Evolutionary conservation across 2,888 invertebrate species (phyloP), one percentile per base, ranked within the genome.

Genomic region (Horisme vitalbata): DNA sequence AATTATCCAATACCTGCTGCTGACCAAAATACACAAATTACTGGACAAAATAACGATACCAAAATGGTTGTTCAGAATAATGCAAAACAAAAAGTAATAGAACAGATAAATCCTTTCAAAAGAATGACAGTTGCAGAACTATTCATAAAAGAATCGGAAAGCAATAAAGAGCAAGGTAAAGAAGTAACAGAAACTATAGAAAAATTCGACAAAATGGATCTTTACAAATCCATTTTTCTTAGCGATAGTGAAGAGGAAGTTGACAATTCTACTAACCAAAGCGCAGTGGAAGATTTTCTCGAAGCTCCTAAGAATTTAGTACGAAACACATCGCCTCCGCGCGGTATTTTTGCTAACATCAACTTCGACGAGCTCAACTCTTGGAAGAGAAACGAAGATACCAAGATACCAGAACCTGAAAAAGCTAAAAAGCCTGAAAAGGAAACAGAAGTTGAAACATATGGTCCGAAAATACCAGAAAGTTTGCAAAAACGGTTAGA

Each of bases 141-240:
- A 10, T 90, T 89, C 55, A 20, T 88, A 15, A 84, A 85, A 54
- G 89, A 90, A 73, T 85, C 84, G 0, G 87, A 88, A 57, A 79
- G 78, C 38, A 70, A 46, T 5, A 78, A 79, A 53, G 61, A 75
- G 2, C 60, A 72, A 54, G 74, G 67, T 0, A 62, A 58, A 3
- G 74, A 71, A 62, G 76, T 85, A 0, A 77, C 77, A 0, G 79
- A 87, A 34, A 83, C 90, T 0, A 90, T 90, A 44, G 76, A 88
- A 10, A 82, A 85, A 58, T 90, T 90, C 44, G 87, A 90, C 45
- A 89, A 81, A 79, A 87, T 90, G 75, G 97, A 97, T 79, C 85
- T 98, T 2, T 98, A 97, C 69, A 96, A 96, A 78, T 94, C 96
- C 0, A 96, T 98, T 64, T 98, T 98, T 71, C 90, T 95, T 14